phyloP scores from a whole-genome alignment of 2,888 invertebrate genomes.

The Ramazzottius varieornatus region DNA sequence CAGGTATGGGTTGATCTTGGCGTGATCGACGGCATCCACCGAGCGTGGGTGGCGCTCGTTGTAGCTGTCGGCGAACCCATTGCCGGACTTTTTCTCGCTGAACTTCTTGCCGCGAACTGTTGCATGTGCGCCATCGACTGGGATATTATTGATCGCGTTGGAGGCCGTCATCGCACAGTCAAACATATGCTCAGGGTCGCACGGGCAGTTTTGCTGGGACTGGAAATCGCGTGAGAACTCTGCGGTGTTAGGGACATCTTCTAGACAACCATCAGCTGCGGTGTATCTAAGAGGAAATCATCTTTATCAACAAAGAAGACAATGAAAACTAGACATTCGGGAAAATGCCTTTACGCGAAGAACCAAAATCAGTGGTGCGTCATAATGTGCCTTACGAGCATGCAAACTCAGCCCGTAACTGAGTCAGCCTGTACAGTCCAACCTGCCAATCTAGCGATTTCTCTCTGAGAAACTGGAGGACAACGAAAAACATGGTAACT shows the following conservation, averaged over 20 bases:
- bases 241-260: conserved; percentile 74
- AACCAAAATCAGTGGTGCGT: no score
- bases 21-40: background rate
- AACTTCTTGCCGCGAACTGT: conserved; percentile 1
- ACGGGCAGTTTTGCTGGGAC: conserved; percentile 75
- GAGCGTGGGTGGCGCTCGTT: background rate
- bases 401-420: no score
- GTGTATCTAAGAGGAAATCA: conserved; percentile 3
- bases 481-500: no score
- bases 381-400: no score
- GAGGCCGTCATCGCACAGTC: conserved; percentile 38
- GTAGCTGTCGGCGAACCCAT: background rate
- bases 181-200: conserved; percentile 91
- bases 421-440: no score
- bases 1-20: conserved; percentile 42
- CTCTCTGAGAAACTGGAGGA: no score
- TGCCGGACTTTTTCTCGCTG: background rate
- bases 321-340: background rate
- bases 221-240: conserved; percentile 78
- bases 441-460: no score
- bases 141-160: background rate
- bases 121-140: background rate
- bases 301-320: background rate
- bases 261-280: conserved; percentile 65
- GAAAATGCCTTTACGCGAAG: no score